Base-by-base conservation (phyloP, 1,140 invertebrate genomes). In the Pectinophora gossypiella region DNA sequence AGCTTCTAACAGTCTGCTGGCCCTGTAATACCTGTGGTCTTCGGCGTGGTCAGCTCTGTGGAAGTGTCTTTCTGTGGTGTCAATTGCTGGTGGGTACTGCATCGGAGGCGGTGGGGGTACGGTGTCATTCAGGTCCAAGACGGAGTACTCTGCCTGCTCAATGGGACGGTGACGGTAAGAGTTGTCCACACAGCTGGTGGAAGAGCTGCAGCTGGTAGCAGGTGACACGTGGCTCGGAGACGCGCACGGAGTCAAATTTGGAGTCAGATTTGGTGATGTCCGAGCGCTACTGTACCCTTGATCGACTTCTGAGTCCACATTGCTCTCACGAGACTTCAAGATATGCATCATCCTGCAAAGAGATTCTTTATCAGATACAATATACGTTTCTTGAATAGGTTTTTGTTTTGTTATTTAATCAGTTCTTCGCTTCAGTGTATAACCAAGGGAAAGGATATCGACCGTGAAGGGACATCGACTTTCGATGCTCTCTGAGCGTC, bases 291-390 rank as follows among this genome's bases (percentile, higher is more conserved):
- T 61, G 54, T 85, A 85, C 0, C 81, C 81, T 51, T 85, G 79
- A 47, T 85, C 82, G 0, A 66, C 51, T 51, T 85, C 77, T 0
- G 71, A 57, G 4, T 83, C 77, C 6, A 46, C 56, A 0, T 56
- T 59, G 9, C 9, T 12, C 9, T 84, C 82, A 22, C 75, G 71
- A 2, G 80, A 71, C 36, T 83, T 85, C 50, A 84, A 20, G 16
- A 75, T 77, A 46, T 77, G 68, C 79, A 84, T 85, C 82, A 85
- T 85, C 46, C 82, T 85, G 75, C 21, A 61, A 64, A 0, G 19
- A 52, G 21, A 67, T 10, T 0, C 7, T 3, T 19, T 16, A 19
- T 21, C 12, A 46, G 18, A 18, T 38, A 32, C 7, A 32, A 9
- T 32, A 10, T 23, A 32, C 27, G 15, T 42, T 13, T 19, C 4